Evolutionary conservation across 2,797 vertebrate genomes (phyloP).

Genomic region (Momotus momota): DNA sequence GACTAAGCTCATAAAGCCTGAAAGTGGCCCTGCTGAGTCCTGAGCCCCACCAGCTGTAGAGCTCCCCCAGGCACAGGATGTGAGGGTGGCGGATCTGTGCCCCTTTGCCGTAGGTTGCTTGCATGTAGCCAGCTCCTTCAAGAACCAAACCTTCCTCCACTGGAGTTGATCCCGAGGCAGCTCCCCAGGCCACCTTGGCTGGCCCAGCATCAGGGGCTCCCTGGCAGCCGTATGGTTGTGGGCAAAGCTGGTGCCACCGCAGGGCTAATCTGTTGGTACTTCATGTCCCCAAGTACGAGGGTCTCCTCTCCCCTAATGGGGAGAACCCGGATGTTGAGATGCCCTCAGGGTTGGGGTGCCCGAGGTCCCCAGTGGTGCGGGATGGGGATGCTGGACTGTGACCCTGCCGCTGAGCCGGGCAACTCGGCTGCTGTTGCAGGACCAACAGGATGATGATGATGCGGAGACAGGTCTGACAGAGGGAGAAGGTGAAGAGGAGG

Average conservation of each 20-base stretch:
- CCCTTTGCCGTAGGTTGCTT: background rate
- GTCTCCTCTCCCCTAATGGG: background rate
- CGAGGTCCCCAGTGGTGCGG: background rate
- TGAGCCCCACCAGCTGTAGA: background rate
- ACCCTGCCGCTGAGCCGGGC: background rate
- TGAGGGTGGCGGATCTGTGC: too few species aligned
- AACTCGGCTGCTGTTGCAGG: conserved; percentile 59
- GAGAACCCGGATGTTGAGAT: background rate
- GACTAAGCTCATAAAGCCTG: background rate
- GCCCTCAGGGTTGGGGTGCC: background rate
- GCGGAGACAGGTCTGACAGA: conserved; percentile 90
- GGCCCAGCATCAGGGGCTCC: background rate
- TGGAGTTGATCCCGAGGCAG: background rate
- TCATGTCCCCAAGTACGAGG: rapidly evolving
- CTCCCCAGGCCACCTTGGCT: rapidly evolving
- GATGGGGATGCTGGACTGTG: background rate
- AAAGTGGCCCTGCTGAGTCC: background rate
- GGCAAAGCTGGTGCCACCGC: background rate
- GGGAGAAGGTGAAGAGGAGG: conserved; percentile 94
- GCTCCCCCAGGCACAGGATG: rapidly evolving
- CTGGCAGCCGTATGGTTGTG: rapidly evolving
- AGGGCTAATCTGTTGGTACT: background rate
- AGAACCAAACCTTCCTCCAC: background rate
- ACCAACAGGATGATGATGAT: conserved; percentile 89
- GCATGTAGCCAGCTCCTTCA: background rate